Percentiles rank a stretch among this genome's conserved stretches.
phyloP scores from a whole-genome alignment of 2,797 vertebrate genomes.

The Distichodus sexfasciatus region DNA sequence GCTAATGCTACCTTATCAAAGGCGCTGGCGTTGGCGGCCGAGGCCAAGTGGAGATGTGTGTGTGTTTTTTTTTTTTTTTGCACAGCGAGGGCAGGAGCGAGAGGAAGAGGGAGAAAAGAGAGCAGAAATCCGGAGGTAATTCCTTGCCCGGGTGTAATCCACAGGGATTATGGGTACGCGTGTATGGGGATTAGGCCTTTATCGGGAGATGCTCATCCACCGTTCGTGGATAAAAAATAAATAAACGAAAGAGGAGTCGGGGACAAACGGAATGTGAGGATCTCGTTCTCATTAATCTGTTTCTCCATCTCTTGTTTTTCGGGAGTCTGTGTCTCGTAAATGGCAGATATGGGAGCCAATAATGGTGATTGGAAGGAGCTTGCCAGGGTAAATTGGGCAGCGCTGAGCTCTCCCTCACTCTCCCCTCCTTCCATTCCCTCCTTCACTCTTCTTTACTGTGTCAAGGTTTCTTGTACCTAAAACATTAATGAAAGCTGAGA shows the following conservation, averaged over 20 bases:
- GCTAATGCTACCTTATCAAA: slow-evolving; percentile 77
- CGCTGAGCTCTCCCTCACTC: slow-evolving; percentile 47
- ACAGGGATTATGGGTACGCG: slow-evolving; percentile 67
- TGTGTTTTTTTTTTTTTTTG: too few species aligned
- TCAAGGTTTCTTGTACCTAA: too few species aligned
- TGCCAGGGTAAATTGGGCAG: slow-evolving; percentile 69
- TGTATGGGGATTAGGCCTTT: slow-evolving; percentile 72
- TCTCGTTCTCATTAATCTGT: slow-evolving; percentile 26
- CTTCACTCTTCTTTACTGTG: too few species aligned
- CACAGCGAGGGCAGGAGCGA: slow-evolving; percentile 63
- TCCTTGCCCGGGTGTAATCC: slow-evolving; percentile 75
- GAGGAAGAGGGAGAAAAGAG: slow-evolving; percentile 57
- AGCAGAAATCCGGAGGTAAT: slow-evolving; percentile 70
- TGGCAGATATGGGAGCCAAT: neutral
- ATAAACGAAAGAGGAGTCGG: slow-evolving; percentile 22
- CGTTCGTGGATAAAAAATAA: slow-evolving; percentile 51
- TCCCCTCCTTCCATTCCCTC: slow-evolving; percentile 15
- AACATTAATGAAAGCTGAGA: too few species aligned
- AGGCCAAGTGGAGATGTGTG: slow-evolving; percentile 74
- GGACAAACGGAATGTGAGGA: slow-evolving; percentile 15
- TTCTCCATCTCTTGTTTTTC: slow-evolving; percentile 17
- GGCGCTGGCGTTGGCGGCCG: slow-evolving; percentile 62
- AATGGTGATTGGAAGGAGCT: neutral
- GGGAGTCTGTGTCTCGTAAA: neutral
- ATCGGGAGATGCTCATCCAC: slow-evolving; percentile 69